Evolutionary conservation across 2,888 invertebrate species (phyloP), one percentile per base, ranked within the genome.

Genomic region (Mayetiola destructor): DNA sequence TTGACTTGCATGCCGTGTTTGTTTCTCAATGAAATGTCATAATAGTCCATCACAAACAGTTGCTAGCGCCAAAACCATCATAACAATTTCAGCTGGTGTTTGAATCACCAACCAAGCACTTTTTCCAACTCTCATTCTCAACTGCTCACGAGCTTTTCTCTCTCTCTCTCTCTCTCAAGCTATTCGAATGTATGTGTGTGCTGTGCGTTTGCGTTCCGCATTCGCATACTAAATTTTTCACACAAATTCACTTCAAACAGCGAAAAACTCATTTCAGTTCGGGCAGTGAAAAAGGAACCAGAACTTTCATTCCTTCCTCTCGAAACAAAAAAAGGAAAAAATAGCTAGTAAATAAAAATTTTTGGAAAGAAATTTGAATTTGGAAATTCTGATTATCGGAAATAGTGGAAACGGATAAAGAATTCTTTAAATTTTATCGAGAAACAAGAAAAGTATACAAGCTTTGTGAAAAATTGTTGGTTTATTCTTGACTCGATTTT

Each of bases 151-250:
- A 29, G 18, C 32, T 32, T 53, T 32, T 53, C 32, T 2, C 32
- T 53, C 32, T 16, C 20, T 18, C 42, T 42, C 42, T 42, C 42
- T 5, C 42, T 9, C 39, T 39, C 16, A 10, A 5, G 12, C 39
- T 39, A n/a, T 21, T 53, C 30, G 53, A 16, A 23, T 30, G 27
- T 52, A 29, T 52, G 10, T 48, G 29, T 48, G 27, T 48, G 48
- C 48, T 48, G 48, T 48, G 48, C 48, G 48, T 48, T 48, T 48
- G 48, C 48, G 48, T 48, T 48, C 48, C 48, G 48, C 48, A 48
- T 48, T 48, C 29, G 48, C 29, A 48, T 48, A 48, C 27, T 27
- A 27, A 48, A 48, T 48, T 48, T 42, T 48, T 48, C 48, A 48
- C 27, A 48, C n/a, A 48, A 48, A 48, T 27, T 48, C 48, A 27